Conservation (phyloP, 2,113 vertebrate genomes). For the Thalassarche chlororhynchos region DNA sequence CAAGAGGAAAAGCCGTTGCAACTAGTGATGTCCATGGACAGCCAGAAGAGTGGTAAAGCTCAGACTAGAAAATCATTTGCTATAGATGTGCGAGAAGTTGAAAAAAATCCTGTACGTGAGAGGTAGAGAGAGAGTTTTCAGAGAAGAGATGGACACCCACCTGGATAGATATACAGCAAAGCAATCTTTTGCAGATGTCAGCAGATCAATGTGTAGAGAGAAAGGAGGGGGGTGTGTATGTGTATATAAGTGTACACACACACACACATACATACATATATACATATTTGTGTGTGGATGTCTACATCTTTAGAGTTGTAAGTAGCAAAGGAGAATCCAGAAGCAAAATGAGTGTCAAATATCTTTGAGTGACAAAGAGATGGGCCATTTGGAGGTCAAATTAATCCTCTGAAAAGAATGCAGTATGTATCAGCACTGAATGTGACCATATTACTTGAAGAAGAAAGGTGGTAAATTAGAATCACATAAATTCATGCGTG, state of each 20-base stretch:
- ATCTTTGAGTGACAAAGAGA: not conserved
- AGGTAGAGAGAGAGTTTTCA: not conserved
- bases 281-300: not conserved
- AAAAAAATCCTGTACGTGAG: not conserved
- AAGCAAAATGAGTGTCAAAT: not conserved
- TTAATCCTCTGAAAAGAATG: not conserved
- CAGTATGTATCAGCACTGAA: not conserved
- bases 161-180: not conserved
- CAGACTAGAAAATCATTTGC: not conserved
- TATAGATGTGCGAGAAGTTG: not conserved
- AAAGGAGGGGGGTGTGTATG: not conserved
- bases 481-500: not conserved
- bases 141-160: not conserved
- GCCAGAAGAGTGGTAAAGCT: not conserved
- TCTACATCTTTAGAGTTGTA: not conserved
- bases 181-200: not conserved
- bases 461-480: not conserved
- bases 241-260: not conserved
- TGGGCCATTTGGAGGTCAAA: not conserved
- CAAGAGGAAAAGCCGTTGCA: not conserved
- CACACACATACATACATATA: too few relatives aligned
- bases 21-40: not conserved
- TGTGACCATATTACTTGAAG: not conserved
- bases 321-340: not conserved
- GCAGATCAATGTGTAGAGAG: not conserved